Evolutionary conservation across 1,140 invertebrate species (phyloP), one percentile per base, ranked within the genome.

Genomic region (Rhopalosiphum maidis): DNA sequence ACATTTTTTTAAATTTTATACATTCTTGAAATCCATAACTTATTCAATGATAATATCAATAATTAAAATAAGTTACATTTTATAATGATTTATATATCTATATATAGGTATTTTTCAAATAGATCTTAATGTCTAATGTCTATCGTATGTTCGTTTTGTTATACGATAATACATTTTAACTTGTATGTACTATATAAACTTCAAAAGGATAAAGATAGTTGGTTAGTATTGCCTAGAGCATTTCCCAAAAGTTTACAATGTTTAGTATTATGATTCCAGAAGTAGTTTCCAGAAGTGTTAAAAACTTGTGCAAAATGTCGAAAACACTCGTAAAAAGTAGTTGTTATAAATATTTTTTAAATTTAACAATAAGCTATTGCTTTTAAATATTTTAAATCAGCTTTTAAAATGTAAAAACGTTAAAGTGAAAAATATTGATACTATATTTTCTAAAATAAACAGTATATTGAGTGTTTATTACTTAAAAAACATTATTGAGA

Each of bases 101-200:
- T 30, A 15, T 15, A n/a, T n/a, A 35, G 60, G n/a, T 77, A 77
- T n/a, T 77, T 77, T n/a, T 18, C 30, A n/a, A 77, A 77, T 77
- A 77, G 15, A n/a, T n/a, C n/a, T 77, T 77, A n/a, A 2, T 35
- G n/a, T n/a, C 15, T 77, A n/a, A 2, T 35, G n/a, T n/a, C 15
- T 77, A n/a, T 77, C 15, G 15, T 15, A 6, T n/a, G 30, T 77
- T 77, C 4, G 18, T 77, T 77, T 77, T 77, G 30, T 77, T n/a
- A 77, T 77, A 77, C 30, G 30, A 68, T 68, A 68, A 68, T 68
- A 77, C 60, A 77, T 77, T 68, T 60, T n/a, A 83, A 85, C 37
- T 43, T 85, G 83, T 43, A 43, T 85, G 8, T 41, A 85, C 41
- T 41, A 85, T 43, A 85, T 77, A 77, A 77, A 85, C 37, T 85